Base-by-base conservation (phyloP, 2,888 invertebrate genomes). In the Tiliacea aurago region DNA sequence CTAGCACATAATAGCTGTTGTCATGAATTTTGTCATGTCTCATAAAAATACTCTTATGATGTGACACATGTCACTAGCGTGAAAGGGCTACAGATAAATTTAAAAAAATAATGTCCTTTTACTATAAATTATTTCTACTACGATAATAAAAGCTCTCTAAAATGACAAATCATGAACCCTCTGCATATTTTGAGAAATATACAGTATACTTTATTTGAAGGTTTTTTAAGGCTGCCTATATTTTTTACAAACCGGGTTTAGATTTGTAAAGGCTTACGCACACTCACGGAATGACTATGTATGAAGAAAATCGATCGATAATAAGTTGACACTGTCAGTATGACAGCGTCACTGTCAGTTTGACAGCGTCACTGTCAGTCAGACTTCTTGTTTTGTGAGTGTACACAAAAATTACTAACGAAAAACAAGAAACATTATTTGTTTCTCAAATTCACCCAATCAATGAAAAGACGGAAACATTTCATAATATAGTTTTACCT, bases 111-210 rank as follows among this genome's bases (percentile, higher is more conserved):
- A 61, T 28, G 37, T 41, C 63, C 33, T 53, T 47, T 47, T 37
- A 23, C 13, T 33, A 43, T n/a, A 53, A 33, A 28, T 37, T 45
- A 45, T 41, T 23, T 13, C 23, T 62, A 62, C 15, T 81, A 49
- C 10, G 47, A 33, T 37, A 66, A 55, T 28, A 51, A 53, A 73
- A 73, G 61, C 74, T 80, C 81, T 78, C 53, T 80, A 53, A 66
- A 80, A 41, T 49, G 15, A 0, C 1, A 76, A 55, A 51, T 51
- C 28, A 23, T 74, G 13, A 71, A 47, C 49, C 23, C 10, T 23
- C 55, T 33, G 15, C 20, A 72, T 45, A n/a, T 80, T 49, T 80
- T 56, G 9, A 73, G 13, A 80, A 45, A 23, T 58, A 15, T 62
- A 56, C 49, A 13, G 47, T 62, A 11, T 37, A 51, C 20, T 47